A percentile compares a stretch with the other conserved stretches of the same genome.
Evolutionary conservation across 2,888 invertebrate species (phyloP).

Genomic region (Smittia aterrima): DNA sequence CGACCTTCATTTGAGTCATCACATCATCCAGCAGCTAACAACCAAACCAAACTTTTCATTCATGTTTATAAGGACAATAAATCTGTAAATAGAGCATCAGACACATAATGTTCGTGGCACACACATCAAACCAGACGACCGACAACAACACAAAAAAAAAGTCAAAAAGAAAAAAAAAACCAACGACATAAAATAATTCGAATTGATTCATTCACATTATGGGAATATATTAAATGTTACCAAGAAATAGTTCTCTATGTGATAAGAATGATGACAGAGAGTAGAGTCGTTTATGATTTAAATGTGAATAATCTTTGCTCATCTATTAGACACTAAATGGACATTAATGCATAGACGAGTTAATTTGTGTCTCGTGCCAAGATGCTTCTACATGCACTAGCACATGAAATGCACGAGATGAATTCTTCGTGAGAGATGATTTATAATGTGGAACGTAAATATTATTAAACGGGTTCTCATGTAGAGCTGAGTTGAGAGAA

Average conservation of each 20-base stretch:
- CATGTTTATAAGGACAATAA: constrained; percentile 17
- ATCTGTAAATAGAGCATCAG: constrained; percentile 14
- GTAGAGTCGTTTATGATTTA: neutral
- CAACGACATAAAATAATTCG: neutral
- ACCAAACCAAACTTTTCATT: neutral
- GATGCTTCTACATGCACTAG: constrained; percentile 4
- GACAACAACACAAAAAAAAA: too few relatives aligned
- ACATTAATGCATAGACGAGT: constrained; percentile 22
- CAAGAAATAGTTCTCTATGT: constrained; percentile 6
- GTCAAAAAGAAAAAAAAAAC: too few relatives aligned
- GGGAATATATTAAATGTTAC: neutral
- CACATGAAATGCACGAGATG: neutral
- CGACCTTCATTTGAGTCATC: neutral
- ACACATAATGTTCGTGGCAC: neutral
- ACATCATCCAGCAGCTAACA: neutral
- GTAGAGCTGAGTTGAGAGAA: neutral
- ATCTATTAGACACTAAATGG: constrained; percentile 31
- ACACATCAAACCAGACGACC: too few relatives aligned
- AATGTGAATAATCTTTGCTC: constrained; percentile 29
- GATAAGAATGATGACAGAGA: constrained; percentile 26
- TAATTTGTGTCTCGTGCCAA: constrained; percentile 33
- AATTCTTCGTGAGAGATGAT: constrained; percentile 8
- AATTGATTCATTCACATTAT: constrained; percentile 12
- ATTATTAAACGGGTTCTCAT: constrained; percentile 22
- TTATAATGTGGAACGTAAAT: constrained; percentile 36